These are phyloP conservation scores for Nemotelus nigrinus DNA, from an alignment of 2,888 invertebrate species.

Conservation along the genomic window DNA sequence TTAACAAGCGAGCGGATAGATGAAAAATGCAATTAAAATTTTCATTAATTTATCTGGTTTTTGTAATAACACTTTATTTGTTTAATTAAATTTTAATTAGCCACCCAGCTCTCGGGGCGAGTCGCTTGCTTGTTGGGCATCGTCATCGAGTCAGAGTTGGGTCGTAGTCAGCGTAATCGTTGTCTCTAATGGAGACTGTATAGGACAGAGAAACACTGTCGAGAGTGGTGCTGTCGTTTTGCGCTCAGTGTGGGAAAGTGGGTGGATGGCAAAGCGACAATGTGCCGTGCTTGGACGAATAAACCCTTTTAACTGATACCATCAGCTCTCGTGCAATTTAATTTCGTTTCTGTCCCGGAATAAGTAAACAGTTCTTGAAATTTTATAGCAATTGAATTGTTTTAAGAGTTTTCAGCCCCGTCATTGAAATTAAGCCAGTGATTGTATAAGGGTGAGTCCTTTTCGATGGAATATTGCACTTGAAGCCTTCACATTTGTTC, in stretches of 20 bases:
- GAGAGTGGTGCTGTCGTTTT: too few species aligned
- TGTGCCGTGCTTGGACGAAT: neutral
- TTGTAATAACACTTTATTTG: constrained; percentile 57
- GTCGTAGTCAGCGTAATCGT: too few species aligned
- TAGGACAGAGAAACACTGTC: too few species aligned
- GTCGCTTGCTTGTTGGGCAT: neutral
- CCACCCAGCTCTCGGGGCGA: constrained; percentile 42
- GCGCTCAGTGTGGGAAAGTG: neutral
- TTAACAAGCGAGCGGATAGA: neutral
- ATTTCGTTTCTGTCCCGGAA: constrained; percentile 32
- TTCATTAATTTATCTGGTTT: constrained; percentile 57
- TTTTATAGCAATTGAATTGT: constrained; percentile 40
- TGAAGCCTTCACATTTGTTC: too few species aligned
- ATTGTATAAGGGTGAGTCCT: neutral
- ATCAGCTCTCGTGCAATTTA: constrained; percentile 36
- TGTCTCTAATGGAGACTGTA: too few species aligned
- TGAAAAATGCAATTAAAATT: constrained; percentile 57
- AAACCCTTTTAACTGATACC: constrained; percentile 32
- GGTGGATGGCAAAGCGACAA: neutral
- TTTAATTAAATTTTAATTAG: constrained; percentile 57
- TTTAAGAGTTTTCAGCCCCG: neutral
- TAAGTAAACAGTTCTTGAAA: constrained; percentile 41
- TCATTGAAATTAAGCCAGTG: neutral
- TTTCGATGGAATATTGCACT: too few species aligned
- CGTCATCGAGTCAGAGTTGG: too few species aligned